Base-by-base conservation (phyloP, 1,140 invertebrate genomes). In the Aradophagus sp. region DNA sequence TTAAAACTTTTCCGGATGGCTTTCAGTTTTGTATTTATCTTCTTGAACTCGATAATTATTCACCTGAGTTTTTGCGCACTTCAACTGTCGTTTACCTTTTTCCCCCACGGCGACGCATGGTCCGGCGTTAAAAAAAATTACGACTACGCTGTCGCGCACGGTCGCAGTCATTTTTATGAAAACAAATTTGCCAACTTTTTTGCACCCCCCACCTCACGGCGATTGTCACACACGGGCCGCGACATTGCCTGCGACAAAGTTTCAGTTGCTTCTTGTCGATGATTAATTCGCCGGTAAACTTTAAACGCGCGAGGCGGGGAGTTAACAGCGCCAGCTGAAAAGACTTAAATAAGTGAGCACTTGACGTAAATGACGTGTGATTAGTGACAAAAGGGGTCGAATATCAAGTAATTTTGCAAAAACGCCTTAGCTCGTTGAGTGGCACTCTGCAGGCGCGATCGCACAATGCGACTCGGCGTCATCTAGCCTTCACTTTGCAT, bases 11-110 rank as follows among this genome's bases (percentile, higher is more conserved):
- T 14, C 29, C 8, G 8, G 32, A 12, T 32, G 45, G 11, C 32
- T 50, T 71, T 65, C 32, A 53, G 31, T 45, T 42, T 42, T 29
- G 45, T 58, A 53, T 63, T 63, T 63, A 62, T 58, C 53, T 58
- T 11, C 36, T 31, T 52, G 52, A 55, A 50, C 44, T 62, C 36
- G 35, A 56, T 56, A 69, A 69, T 69, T 69, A 62, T 56, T 69
- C 56, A 69, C 27, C 35, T 38, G 34, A 52, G 16, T 62, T 32
- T 15, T 59, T 29, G 44, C 29, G 13, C 35, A 50, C 38, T 62
- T 48, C 12, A 34, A 35, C 38, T 35, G 58, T 44, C 45, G 45
- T 62, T 52, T 11, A 48, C 50, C 48, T 41, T 27, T 15, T 47
- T 44, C 13, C 1, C 35, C 11, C 1, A 4, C 26, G 3, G 13